Conservation (phyloP, 2,113 vertebrate species). For the Pygoscelis antarcticus region DNA sequence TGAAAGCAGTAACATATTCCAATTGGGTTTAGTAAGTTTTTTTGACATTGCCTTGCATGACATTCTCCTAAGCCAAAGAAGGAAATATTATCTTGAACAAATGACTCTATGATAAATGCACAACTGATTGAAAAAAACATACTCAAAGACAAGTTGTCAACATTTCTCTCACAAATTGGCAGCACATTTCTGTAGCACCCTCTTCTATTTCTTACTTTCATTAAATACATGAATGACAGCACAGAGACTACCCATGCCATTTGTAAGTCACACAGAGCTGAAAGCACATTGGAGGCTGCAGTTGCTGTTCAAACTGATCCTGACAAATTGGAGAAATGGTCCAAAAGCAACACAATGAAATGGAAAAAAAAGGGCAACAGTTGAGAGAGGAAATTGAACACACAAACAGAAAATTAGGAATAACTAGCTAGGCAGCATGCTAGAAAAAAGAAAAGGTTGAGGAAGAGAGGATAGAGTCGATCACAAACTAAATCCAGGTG, state of each 20-base stretch:
- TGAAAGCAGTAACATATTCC: not conserved
- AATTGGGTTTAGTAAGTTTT: not conserved
- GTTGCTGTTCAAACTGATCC: not conserved
- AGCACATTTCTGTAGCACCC: not conserved
- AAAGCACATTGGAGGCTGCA: not conserved
- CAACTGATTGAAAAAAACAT: not conserved
- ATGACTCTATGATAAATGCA: not conserved
- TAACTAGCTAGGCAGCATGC: not conserved
- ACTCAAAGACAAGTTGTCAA: not conserved
- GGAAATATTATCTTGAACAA: not conserved
- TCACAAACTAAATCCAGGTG: conserved; percentile 2
- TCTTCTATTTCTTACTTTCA: not conserved
- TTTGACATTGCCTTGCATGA: not conserved
- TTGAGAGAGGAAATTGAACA: not conserved
- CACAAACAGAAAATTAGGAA: conserved; percentile 11
- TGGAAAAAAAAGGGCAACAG: not conserved
- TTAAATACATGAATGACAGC: not conserved
- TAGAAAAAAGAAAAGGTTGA: not conserved
- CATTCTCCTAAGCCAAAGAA: not conserved
- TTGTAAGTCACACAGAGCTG: not conserved
- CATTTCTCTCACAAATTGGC: not conserved
- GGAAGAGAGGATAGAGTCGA: not conserved
- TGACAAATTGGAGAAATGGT: not conserved
- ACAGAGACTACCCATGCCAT: not conserved
- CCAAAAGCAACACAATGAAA: not conserved